phyloP scores from a whole-genome alignment of 2,113 vertebrate genomes.

The Laterallus jamaicensis region DNA sequence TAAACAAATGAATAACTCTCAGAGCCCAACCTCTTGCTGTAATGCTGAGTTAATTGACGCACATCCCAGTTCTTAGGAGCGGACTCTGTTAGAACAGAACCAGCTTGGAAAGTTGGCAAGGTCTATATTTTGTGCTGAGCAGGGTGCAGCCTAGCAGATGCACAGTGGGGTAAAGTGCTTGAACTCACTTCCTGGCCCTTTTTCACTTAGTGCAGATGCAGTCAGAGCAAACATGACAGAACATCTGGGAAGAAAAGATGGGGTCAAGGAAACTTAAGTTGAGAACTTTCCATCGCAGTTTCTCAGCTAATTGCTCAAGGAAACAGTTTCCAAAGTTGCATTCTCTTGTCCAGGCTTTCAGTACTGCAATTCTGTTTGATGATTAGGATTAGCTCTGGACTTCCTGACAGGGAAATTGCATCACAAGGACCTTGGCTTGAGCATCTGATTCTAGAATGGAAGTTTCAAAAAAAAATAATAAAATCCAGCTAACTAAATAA shows the following conservation, averaged over 20 bases:
- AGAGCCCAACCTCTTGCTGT: not conserved
- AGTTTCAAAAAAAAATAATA: not conserved
- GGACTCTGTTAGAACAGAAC: not conserved
- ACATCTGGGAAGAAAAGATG: constrained; percentile 30
- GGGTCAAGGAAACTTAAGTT: constrained; percentile 22
- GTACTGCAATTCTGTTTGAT: not conserved
- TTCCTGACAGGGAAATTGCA: constrained; percentile 34
- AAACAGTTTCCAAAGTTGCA: not conserved
- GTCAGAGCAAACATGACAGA: not conserved
- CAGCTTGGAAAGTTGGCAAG: not conserved
- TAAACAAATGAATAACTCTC: not conserved
- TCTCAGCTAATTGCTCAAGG: constrained; percentile 15
- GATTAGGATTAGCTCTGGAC: constrained; percentile 20
- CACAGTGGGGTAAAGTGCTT: not conserved
- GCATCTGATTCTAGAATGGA: not conserved
- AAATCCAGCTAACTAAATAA: not conserved
- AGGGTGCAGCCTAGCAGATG: not conserved
- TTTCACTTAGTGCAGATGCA: not conserved
- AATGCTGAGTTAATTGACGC: not conserved
- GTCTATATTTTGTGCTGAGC: not conserved
- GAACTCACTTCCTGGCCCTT: constrained; percentile 10
- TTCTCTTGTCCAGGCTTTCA: not conserved
- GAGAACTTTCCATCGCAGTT: not conserved
- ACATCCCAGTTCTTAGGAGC: not conserved
- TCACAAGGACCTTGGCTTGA: constrained; percentile 12